Evolutionary conservation across 2,888 invertebrate species (phyloP).

Genomic region (Hydroisotoma schaefferi): DNA sequence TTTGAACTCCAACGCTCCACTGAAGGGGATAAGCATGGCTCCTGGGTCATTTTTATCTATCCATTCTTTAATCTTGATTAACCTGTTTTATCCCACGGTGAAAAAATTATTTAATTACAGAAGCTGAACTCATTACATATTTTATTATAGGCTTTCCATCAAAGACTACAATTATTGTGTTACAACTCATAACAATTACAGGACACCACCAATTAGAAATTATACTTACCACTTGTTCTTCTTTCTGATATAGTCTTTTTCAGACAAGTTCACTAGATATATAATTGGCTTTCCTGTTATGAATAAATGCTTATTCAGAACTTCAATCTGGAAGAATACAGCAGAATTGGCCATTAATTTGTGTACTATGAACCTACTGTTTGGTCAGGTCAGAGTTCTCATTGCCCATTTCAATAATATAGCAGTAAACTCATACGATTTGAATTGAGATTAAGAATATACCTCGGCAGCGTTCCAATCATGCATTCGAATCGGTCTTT

Average conservation of each 20-base stretch:
- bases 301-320: slow-evolving; percentile 92
- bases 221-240: slow-evolving; percentile 96
- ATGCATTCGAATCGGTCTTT: slow-evolving; percentile 87
- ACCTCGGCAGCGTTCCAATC: slow-evolving; percentile 93
- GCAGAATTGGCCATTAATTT: too few species aligned
- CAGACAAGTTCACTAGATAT: slow-evolving; percentile 93
- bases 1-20: slow-evolving; percentile 84
- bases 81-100: slow-evolving; percentile 57
- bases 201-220: too few species aligned
- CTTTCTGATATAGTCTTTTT: slow-evolving; percentile 96
- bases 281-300: slow-evolving; percentile 96
- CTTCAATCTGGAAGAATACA: slow-evolving; percentile 73
- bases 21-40: slow-evolving; percentile 90
- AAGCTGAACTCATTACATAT: too few species aligned
- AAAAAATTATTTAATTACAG: not conserved
- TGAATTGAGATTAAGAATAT: too few species aligned
- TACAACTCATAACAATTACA: not conserved
- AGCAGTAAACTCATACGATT: too few species aligned
- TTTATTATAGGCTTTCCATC: too few species aligned
- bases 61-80: slow-evolving; percentile 97
- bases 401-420: too few species aligned
- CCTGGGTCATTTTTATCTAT: slow-evolving; percentile 96
- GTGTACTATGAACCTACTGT: too few species aligned
- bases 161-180: not conserved
- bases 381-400: too few species aligned